Evolutionary conservation across 2,113 vertebrate genomes (phyloP).

Genomic region (Otus sunia): DNA sequence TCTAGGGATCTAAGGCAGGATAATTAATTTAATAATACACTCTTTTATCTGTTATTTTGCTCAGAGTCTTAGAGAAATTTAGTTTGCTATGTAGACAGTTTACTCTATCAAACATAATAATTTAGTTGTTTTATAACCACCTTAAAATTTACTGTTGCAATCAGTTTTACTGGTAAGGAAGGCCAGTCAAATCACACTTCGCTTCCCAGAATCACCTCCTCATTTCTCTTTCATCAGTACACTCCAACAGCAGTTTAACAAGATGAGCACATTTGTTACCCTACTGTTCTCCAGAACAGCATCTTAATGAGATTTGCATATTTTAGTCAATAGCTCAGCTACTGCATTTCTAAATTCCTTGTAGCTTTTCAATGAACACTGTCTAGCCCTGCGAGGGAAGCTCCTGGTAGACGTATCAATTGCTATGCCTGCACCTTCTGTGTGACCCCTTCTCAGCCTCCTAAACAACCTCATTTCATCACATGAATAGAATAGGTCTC

Average conservation of each 20-base stretch:
- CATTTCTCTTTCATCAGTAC: not conserved
- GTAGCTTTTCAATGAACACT: not conserved
- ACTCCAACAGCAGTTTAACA: not conserved
- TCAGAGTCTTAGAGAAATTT: not conserved
- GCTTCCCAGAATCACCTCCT: not conserved
- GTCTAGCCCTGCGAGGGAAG: not conserved
- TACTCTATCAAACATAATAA: not conserved
- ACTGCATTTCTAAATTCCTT: not conserved
- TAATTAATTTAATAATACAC: not conserved
- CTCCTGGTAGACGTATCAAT: not conserved
- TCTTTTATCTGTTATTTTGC: not conserved
- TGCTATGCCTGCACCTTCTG: not conserved
- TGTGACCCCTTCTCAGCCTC: slow-evolving; percentile 6
- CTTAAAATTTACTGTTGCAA: not conserved
- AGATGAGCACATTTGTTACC: not conserved
- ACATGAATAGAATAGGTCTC: not conserved
- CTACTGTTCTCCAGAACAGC: not conserved
- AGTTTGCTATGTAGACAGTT: not conserved
- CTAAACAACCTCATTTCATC: not conserved
- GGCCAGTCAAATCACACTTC: not conserved
- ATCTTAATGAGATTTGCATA: slow-evolving; percentile 26
- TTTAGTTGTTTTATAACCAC: not conserved
- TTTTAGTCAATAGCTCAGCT: not conserved
- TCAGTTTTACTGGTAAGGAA: not conserved
- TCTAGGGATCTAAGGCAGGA: not conserved